Evolutionary conservation across 2,797 vertebrate species (phyloP).

Genomic region (Microctenopoma lineatum): DNA sequence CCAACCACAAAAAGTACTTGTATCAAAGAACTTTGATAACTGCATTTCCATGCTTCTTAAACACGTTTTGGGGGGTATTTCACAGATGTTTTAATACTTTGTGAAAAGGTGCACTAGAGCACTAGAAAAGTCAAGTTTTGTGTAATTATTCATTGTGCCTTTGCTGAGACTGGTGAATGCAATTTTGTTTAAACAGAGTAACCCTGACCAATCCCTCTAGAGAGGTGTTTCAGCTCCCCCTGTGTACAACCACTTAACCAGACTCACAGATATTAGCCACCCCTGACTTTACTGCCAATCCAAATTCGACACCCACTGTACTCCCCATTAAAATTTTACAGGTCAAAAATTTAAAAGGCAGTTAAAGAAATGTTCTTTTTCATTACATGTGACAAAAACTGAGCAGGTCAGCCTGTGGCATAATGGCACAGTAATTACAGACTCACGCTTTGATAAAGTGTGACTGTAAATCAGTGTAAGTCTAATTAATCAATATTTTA

Average conservation of each 20-base stretch:
- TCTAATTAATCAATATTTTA: slow-evolving; percentile 99
- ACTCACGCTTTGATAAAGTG: slow-evolving; percentile 95
- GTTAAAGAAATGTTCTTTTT: slow-evolving; percentile 97
- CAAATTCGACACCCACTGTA: slow-evolving; percentile 89
- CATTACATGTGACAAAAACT: slow-evolving; percentile 93
- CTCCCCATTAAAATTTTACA: slow-evolving; percentile 99
- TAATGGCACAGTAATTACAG: slow-evolving; percentile 95
- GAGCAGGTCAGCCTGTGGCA: slow-evolving; percentile 92
- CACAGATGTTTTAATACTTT: slow-evolving; percentile 66
- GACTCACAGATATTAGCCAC: slow-evolving; percentile 92
- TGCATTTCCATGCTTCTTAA: slow-evolving; percentile 77
- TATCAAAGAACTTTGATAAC: slow-evolving; percentile 81
- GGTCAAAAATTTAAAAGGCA: slow-evolving; percentile 99
- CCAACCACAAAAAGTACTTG: slow-evolving; percentile 75
- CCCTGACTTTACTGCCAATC: slow-evolving; percentile 95
- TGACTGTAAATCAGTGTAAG: slow-evolving; percentile 99
- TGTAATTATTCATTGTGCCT: slow-evolving; percentile 70
- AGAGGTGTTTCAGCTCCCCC: slow-evolving; percentile 83
- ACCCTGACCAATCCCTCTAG: slow-evolving; percentile 82
- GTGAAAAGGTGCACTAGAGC: slow-evolving; percentile 59
- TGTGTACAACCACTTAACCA: slow-evolving; percentile 92
- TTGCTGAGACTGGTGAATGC: slow-evolving; percentile 56
- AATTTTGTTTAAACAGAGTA: slow-evolving; percentile 76
- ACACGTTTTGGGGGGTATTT: slow-evolving; percentile 69
- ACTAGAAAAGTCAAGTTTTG: slow-evolving; percentile 71